Evolutionary conservation across 2,888 invertebrate genomes (phyloP), one percentile per base, ranked within the genome.

Genomic region (Neocrepidodera transversa): DNA sequence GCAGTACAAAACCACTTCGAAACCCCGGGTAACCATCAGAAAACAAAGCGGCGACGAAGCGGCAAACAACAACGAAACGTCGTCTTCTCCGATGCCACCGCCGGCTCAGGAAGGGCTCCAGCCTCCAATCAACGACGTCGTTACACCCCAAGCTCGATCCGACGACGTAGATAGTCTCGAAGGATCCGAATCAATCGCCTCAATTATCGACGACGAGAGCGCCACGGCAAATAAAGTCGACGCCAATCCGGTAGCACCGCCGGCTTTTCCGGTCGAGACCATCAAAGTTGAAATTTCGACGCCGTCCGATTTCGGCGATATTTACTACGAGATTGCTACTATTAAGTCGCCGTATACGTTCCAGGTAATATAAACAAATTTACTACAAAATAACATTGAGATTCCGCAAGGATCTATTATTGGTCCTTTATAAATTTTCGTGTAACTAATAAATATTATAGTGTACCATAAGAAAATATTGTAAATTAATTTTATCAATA

Each of bases 1-100:
- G 94, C 92, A 93, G 71, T 94, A 93, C 79, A 93, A 93, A 80
- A 92, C 93, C 7, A 91, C 93, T 17, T 89, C 93, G 0, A 94
- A 93, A 77, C 93, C 94, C 2, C 86, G 92, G 76, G 88, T 94
- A 6, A 87, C 87, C 48, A 93, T 93, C 67, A 90, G 91, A 74
- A 85, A 86, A 69, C 83, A 82, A 64, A 83, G 83, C 55, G 85
- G 85, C 56, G 78, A 79, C 67, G 85, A 85, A 59, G 81, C 81
- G 17, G 76, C 78, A 64, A 82, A 80, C 72, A 62, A 82, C 82
- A 67, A 66, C 57, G 69, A 63, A 54, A 58, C 67, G 38, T 50
- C 58, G 13, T 71, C 69, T 32, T 70, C 75, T 57, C 76, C 74
- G 40, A 69, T 64, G 45, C 66, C 68, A 42, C 54, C 74, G 16